Evolutionary conservation across 2,797 vertebrate species (phyloP).

Genomic region (Phyllotis vaccarum): DNA sequence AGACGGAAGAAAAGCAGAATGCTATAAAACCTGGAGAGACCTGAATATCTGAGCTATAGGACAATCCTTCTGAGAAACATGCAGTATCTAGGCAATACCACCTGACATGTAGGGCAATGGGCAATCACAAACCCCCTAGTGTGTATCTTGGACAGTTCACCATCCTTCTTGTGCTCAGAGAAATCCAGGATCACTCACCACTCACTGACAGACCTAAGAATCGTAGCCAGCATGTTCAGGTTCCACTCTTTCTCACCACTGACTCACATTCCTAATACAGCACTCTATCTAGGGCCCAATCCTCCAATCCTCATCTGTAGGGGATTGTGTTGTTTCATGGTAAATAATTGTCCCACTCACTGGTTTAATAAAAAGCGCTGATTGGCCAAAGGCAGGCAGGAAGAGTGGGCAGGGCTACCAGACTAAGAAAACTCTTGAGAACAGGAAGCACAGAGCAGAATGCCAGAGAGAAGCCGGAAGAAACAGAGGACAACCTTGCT

Average conservation of each 20-base stretch:
- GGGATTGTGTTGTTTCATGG: no score
- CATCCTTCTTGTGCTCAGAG: background rate
- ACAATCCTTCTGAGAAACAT: fast-evolving
- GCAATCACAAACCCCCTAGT: background rate
- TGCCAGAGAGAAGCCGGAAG: no score
- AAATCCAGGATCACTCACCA: background rate
- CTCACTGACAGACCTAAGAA: background rate
- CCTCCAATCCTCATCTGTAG: no score
- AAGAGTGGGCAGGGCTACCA: no score
- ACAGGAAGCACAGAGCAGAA: no score
- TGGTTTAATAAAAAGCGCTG: no score
- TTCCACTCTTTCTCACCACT: background rate
- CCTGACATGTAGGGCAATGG: no score
- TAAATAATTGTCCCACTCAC: no score
- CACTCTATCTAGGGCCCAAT: background rate
- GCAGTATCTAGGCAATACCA: background rate
- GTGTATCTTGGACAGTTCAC: background rate
- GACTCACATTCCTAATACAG: background rate
- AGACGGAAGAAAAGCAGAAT: background rate
- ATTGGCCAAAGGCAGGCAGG: no score
- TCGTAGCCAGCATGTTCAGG: background rate
- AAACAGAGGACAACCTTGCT: no score
- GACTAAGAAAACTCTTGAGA: no score
- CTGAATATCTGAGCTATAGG: background rate
- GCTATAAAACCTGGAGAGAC: background rate